Conservation (phyloP, 2,888 invertebrate genomes). For the Ornithoptera priamus region DNA sequence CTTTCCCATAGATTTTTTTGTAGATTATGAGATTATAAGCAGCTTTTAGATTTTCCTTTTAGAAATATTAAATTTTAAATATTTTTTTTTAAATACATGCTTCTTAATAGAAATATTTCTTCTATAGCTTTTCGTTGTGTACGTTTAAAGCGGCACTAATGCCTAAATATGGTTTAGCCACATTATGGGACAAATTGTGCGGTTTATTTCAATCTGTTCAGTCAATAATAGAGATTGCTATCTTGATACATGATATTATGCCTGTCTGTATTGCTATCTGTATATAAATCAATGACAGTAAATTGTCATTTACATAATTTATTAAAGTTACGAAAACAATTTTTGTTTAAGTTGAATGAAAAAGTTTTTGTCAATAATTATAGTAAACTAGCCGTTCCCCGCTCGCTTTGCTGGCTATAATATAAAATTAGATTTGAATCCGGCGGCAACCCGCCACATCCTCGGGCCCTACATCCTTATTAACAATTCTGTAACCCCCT, state of each 20-base stretch:
- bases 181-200: conserved; percentile 28
- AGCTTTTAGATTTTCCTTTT: not conserved
- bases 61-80: not conserved
- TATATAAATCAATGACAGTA: conserved; percentile 2
- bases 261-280: conserved; percentile 2
- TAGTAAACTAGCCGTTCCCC: too few species aligned
- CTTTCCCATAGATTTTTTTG: too few species aligned
- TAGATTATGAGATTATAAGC: too few species aligned
- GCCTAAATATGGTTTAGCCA: conserved; percentile 25
- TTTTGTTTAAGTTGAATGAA: not conserved
- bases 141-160: conserved; percentile 5
- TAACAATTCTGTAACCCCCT: too few species aligned
- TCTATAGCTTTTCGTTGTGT: not conserved
- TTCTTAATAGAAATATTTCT: conserved; percentile 3
- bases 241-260: conserved; percentile 26
- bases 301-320: not conserved
- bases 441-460: too few species aligned
- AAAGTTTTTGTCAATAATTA: too few species aligned
- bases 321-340: not conserved
- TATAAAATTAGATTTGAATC: too few species aligned
- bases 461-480: too few species aligned
- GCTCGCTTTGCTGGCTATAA: too few species aligned
- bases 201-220: conserved; percentile 24
- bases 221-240: conserved; percentile 22
- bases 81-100: not conserved